Evolutionary conservation across 2,113 vertebrate genomes (phyloP), one percentile per base, ranked within the genome.

Genomic region (Ictidomys tridecemlineatus): DNA sequence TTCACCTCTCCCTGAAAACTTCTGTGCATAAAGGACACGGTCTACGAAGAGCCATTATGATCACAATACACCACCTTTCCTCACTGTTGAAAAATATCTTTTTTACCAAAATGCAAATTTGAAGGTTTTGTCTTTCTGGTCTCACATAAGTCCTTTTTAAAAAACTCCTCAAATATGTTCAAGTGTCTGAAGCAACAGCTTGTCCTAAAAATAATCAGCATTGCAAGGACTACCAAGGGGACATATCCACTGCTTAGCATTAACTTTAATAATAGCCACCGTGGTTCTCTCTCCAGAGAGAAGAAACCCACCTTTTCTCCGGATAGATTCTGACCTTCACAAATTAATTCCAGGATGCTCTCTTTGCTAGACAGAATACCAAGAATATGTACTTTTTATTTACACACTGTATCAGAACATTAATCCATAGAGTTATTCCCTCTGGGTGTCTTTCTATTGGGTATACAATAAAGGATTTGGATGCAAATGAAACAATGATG

Each of bases 401-500:
- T 80, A 26, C 32, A 89, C 39, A 65, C 16, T 45, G 0, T 73
- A 88, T 91, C 18, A 78, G 85, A 79, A 93, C 73, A 77, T 89
- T 67, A 72, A 95, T 96, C 78, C 56, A 37, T 48, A 80, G 53
- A 89, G 78, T 32, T 70, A 85, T 12, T 91, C 58, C 85, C 85
- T 93, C 58, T n/a, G 37, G 86, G 77, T 67, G 2, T 72, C 85
- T 97, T 92, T 94, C 80, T 83, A 67, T 93, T 63, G 58, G 96
- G 93, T 92, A 53, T 48, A 88, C 37, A 96, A 90, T 96, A 93
- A 96, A 74, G 86, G 89, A 83, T 86, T 89, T 73, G 92, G 79
- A 98, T 93, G 89, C 74, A 98, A 98, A 98, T 86, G 72, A 96
- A 97, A 97, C 61, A 14, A 3, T 61, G 93, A 96, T 51, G 92